Conservation (phyloP, 2,888 invertebrate species). For the Danaus chrysippus region DNA sequence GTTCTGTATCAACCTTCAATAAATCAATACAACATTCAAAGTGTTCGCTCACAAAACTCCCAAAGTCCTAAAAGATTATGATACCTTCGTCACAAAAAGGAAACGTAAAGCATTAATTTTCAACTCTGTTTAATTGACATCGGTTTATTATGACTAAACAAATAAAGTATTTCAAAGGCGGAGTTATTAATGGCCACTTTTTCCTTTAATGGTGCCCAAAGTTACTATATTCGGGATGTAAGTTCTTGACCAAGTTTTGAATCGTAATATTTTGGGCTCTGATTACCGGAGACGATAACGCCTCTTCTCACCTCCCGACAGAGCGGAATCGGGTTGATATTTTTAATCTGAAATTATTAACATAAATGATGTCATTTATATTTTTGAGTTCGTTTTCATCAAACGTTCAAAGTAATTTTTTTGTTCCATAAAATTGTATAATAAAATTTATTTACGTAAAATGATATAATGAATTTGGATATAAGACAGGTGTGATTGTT, state of each 20-base stretch:
- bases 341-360: background rate
- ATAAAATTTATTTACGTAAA: background rate
- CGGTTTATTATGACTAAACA: conserved; percentile 69
- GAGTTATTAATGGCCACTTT: conserved; percentile 68
- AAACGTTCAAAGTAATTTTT: conserved; percentile 1
- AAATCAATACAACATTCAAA: conserved; percentile 30
- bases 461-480: background rate
- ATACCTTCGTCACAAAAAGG: conserved; percentile 36
- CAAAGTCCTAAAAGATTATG: conserved; percentile 33
- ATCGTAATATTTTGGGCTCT: conserved; percentile 79
- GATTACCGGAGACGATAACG: conserved; percentile 75
- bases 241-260: conserved; percentile 77
- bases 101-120: conserved; percentile 56
- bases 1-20: conserved; percentile 25
- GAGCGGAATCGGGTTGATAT: conserved; percentile 42
- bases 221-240: conserved; percentile 66
- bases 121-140: conserved; percentile 64
- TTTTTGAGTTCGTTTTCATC: background rate
- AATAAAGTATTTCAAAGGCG: conserved; percentile 64
- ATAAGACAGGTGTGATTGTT: background rate
- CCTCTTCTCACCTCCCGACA: conserved; percentile 72
- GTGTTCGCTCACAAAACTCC: conserved; percentile 28
- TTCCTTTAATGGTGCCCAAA: conserved; percentile 65
- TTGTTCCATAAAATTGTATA: background rate
- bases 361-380: conserved; percentile 4